These are phyloP conservation scores for Gadopsis marmoratus DNA, from an alignment of 2,797 vertebrate species.

Conservation along the genomic window DNA sequence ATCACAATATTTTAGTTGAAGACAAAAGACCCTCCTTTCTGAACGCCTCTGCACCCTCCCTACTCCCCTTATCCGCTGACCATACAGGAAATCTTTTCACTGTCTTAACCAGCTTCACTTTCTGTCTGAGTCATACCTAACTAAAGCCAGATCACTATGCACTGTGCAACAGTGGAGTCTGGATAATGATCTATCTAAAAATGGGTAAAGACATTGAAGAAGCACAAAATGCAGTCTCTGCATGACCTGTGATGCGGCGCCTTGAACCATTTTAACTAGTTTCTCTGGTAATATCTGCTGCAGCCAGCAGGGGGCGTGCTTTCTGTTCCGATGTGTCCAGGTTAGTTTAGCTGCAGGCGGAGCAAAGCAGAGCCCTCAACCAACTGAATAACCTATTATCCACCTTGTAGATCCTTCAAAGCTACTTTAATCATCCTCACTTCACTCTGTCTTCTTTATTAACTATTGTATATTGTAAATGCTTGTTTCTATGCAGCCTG, in stretches of 20 bases:
- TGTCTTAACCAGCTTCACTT: conserved; percentile 62
- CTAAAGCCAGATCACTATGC: conserved; percentile 32
- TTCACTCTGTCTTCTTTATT: conserved; percentile 35
- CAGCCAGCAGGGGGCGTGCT: conserved; percentile 85
- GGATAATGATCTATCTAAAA: conserved; percentile 63
- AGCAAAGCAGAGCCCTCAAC: conserved; percentile 54
- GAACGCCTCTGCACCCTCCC: conserved; percentile 61
- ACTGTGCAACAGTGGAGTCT: conserved; percentile 23
- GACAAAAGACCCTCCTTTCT: conserved; percentile 75
- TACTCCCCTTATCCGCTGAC: conserved; percentile 66
- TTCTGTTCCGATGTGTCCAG: conserved; percentile 62
- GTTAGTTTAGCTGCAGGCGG: conserved; percentile 46
- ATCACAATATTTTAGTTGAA: conserved; percentile 84
- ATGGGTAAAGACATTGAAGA: conserved; percentile 55
- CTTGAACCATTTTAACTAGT: conserved; percentile 47
- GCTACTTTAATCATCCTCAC: conserved; percentile 63
- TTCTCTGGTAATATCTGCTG: conserved; percentile 23
- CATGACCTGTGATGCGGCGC: conserved; percentile 46
- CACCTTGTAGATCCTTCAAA: conserved; percentile 66
- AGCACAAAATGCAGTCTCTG: conserved; percentile 36
- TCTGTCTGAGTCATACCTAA: conserved; percentile 65
- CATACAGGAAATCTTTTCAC: conserved; percentile 74
- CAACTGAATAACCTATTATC: conserved; percentile 59
- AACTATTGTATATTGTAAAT: conserved; percentile 51
- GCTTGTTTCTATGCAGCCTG: conserved; percentile 40